Percentiles rank a stretch among this genome's conserved stretches.
These are phyloP conservation scores for Oncorhynchus kisutch DNA, from an alignment of 2,113 vertebrate species.

Conservation along the genomic window DNA sequence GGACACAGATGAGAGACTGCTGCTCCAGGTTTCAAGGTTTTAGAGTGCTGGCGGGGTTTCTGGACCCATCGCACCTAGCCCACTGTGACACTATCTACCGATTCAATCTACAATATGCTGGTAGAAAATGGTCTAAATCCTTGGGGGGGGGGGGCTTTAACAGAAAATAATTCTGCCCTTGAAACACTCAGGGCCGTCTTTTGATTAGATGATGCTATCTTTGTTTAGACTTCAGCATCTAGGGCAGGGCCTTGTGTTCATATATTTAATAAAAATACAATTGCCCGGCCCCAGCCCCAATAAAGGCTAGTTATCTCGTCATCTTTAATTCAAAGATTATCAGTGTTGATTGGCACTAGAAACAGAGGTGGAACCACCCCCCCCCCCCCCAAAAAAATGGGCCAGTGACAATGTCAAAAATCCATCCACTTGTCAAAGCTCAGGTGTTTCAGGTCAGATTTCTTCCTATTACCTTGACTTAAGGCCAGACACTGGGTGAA, in stretches of 20 bases:
- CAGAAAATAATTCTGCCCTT: conserved; percentile 86
- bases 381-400: no score
- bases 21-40: conserved; percentile 32
- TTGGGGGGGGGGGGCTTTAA: conserved; percentile 77
- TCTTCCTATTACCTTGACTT: conserved; percentile 55
- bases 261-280: conserved; percentile 80
- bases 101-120: conserved; percentile 86
- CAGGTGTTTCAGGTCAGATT: conserved; percentile 8
- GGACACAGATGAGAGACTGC: not conserved
- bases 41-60: conserved; percentile 71
- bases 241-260: conserved; percentile 70
- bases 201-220: conserved; percentile 88
- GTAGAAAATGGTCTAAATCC: conserved; percentile 88
- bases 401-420: conserved; percentile 25
- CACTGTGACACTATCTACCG: conserved; percentile 77
- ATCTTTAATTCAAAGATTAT: conserved; percentile 77
- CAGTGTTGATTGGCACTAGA: conserved; percentile 63
- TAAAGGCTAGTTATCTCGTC: conserved; percentile 73
- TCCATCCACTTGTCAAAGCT: conserved; percentile 51
- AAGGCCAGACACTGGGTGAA: conserved; percentile 34
- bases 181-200: conserved; percentile 78
- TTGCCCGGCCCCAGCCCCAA: conserved; percentile 47
- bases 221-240: conserved; percentile 76
- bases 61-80: conserved; percentile 62
- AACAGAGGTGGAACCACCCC: conserved; percentile 30